phyloP scores from a whole-genome alignment of 2,888 invertebrate species.

The Ormyrus nitidulus region DNA sequence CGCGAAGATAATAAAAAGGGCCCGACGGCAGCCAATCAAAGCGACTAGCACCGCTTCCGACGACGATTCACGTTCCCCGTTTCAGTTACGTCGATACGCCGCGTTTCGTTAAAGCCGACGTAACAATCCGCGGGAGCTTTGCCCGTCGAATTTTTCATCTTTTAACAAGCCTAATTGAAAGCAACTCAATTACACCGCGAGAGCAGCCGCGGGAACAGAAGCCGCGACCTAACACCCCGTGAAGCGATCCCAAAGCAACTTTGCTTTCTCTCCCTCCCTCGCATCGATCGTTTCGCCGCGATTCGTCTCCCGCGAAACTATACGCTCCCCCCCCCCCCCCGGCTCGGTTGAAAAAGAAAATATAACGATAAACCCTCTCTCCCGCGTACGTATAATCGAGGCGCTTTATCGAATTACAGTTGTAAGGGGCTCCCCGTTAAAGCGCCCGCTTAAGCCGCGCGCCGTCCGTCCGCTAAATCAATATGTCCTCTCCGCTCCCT shows the following conservation, averaged over 20 bases:
- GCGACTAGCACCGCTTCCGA: too few relatives aligned
- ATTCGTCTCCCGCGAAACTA: slow-evolving; percentile 1
- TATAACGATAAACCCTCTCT: slow-evolving; percentile 9
- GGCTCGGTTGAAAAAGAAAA: slow-evolving; percentile 4
- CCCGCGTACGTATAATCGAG: slow-evolving; percentile 20
- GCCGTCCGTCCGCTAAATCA: slow-evolving; percentile 39
- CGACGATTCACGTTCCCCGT: too few relatives aligned
- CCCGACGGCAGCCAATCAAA: too few relatives aligned
- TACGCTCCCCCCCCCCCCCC: background rate
- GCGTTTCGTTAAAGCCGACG: too few relatives aligned
- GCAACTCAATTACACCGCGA: slow-evolving; percentile 41
- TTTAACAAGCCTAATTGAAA: slow-evolving; percentile 46
- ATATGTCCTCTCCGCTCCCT: slow-evolving; percentile 24
- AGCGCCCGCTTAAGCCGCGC: slow-evolving; percentile 43
- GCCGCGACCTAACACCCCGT: background rate
- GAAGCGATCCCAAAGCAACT: slow-evolving; percentile 17
- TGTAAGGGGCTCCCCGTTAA: slow-evolving; percentile 40
- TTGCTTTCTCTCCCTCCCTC: background rate
- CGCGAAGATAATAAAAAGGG: too few relatives aligned
- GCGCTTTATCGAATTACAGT: slow-evolving; percentile 49
- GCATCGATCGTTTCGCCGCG: slow-evolving; percentile 24
- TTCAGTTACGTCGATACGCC: too few relatives aligned
- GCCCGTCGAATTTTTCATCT: too few relatives aligned
- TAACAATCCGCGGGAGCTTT: too few relatives aligned
- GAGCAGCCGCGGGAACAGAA: background rate